A percentile compares a stretch with the other conserved stretches of the same genome.
These are phyloP conservation scores for Drosophila trapezifrons DNA, from an alignment of 1,140 invertebrate genomes.

Conservation along the genomic window DNA sequence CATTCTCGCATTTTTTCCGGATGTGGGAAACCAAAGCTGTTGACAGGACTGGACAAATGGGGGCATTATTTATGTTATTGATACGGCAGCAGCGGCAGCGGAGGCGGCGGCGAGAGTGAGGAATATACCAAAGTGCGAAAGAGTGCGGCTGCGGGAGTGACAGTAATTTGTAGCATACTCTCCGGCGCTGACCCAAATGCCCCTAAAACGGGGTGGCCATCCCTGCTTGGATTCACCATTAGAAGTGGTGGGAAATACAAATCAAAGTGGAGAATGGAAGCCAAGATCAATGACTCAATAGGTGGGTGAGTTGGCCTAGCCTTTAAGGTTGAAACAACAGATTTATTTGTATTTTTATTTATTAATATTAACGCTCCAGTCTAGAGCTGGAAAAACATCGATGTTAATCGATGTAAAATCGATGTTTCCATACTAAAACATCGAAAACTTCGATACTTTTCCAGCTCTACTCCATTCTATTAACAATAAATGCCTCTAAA, in stretches of 20 bases:
- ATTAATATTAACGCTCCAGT: no score
- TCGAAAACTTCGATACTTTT: no score
- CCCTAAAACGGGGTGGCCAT: slow-evolving; percentile 53
- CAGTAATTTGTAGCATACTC: slow-evolving; percentile 72
- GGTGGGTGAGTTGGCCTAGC: background rate
- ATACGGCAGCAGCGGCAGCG: slow-evolving; percentile 26
- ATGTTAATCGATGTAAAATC: no score
- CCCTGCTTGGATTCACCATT: slow-evolving; percentile 17
- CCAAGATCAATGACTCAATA: background rate
- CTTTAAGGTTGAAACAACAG: background rate
- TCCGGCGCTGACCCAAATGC: slow-evolving; percentile 69
- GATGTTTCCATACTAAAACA: no score
- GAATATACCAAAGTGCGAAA: slow-evolving; percentile 10
- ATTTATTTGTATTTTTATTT: no score
- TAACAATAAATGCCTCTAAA: no score
- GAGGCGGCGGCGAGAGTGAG: slow-evolving; percentile 4
- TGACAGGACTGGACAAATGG: slow-evolving; percentile 49
- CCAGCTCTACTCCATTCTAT: no score
- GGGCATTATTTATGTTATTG: slow-evolving; percentile 74
- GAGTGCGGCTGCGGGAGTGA: slow-evolving; percentile 37
- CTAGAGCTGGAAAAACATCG: no score
- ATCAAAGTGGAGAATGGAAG: background rate
- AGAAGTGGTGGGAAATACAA: slow-evolving; percentile 5
- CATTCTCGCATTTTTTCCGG: slow-evolving; percentile 38
- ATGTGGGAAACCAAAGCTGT: slow-evolving; percentile 47